Percentiles rank a stretch among this genome's conserved stretches.
These are phyloP conservation scores for Cheiracanthium punctorium DNA, from an alignment of 2,888 invertebrate genomes.

Conservation along the genomic window DNA sequence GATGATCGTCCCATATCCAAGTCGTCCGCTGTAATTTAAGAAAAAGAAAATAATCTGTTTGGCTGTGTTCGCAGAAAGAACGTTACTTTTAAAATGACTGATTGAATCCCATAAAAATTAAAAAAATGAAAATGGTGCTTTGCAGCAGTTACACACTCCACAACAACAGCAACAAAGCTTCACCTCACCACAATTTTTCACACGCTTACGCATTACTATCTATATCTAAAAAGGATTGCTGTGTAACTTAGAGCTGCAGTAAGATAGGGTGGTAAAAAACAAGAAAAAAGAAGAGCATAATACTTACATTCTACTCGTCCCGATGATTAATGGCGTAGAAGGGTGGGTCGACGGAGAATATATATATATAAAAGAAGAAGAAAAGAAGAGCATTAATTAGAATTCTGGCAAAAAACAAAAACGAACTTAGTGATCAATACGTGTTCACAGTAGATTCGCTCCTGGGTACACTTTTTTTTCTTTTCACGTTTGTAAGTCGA, in stretches of 20 bases:
- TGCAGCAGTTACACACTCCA: no score
- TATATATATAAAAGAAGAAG: background rate
- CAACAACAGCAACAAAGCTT: no score
- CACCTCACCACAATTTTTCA: background rate
- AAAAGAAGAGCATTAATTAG: background rate
- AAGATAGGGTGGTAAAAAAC: background rate
- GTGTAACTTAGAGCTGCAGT: background rate
- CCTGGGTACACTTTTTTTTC: no score
- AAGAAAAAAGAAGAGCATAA: no score
- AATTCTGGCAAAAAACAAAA: background rate
- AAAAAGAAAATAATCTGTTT: no score
- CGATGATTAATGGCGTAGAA: slow-evolving; percentile 12
- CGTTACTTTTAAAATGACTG: no score
- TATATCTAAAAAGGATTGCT: background rate
- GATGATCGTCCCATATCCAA: no score
- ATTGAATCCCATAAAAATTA: no score
- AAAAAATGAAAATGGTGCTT: no score
- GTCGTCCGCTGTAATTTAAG: no score
- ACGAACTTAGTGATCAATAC: background rate
- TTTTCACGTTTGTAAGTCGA: no score
- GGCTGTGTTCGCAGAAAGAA: no score
- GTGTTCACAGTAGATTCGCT: background rate
- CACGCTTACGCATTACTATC: background rate
- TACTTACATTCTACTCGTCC: slow-evolving; percentile 20
- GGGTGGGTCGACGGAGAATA: background rate